phyloP scores from a whole-genome alignment of 2,113 vertebrate species.

The Cynoglossus semilaevis region DNA sequence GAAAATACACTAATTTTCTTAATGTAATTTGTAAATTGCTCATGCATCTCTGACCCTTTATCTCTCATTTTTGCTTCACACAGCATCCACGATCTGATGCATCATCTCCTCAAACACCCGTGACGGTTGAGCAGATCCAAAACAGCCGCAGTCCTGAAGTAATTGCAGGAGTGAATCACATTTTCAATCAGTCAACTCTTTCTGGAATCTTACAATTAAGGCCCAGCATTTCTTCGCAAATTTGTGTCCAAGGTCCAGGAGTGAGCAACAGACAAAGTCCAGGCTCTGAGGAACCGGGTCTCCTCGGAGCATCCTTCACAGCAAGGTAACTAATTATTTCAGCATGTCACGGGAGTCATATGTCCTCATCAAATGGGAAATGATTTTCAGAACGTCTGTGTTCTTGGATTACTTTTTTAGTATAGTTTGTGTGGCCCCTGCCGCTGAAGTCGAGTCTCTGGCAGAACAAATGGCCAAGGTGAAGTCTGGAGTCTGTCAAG shows the following conservation, averaged over 20 bases:
- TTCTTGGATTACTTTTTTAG: constrained; percentile 64
- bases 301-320: constrained; percentile 64
- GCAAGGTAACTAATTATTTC: constrained; percentile 76
- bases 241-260: constrained; percentile 52
- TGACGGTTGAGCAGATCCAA: constrained; percentile 57
- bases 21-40: constrained; percentile 45
- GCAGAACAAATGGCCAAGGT: constrained; percentile 52
- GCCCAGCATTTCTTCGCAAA: constrained; percentile 38
- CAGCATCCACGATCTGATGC: constrained; percentile 47
- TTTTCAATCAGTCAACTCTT: constrained; percentile 62
- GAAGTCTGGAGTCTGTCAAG: constrained; percentile 71
- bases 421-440: constrained; percentile 42
- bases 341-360: constrained; percentile 67
- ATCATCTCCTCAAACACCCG: constrained; percentile 52
- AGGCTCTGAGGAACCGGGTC: constrained; percentile 59
- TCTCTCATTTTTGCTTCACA: constrained; percentile 39
- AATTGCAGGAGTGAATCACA: constrained; percentile 50
- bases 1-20: constrained; percentile 45
- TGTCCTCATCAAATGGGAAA: constrained; percentile 78
- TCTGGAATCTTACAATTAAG: constrained; percentile 63
- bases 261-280: constrained; percentile 44
- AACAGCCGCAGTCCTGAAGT: constrained; percentile 48
- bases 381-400: constrained; percentile 65
- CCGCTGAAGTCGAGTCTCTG: constrained; percentile 56
- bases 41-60: constrained; percentile 33